phyloP scores from a whole-genome alignment of 2,888 invertebrate species.

The Apeira syringaria region DNA sequence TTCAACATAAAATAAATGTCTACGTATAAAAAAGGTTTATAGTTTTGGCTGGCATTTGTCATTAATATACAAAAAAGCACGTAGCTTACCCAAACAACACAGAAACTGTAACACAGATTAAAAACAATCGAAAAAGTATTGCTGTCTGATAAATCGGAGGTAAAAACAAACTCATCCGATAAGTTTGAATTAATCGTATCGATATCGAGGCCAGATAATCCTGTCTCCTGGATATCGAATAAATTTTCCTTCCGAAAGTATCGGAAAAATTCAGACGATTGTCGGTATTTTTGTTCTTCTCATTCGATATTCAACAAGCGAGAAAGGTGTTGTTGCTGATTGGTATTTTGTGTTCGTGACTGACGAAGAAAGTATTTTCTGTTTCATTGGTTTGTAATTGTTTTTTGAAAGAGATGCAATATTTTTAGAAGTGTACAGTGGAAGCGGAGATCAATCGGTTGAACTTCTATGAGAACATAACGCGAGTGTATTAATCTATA shows the following conservation, averaged over 20 bases:
- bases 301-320: conserved; percentile 36
- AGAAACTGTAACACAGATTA: neutral
- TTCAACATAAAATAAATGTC: no score
- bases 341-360: conserved; percentile 38
- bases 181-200: conserved; percentile 65
- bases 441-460: conserved; percentile 39
- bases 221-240: conserved; percentile 74
- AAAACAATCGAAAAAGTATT: conserved; percentile 15
- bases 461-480: conserved; percentile 59
- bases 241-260: conserved; percentile 61
- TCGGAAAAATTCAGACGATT: conserved; percentile 54
- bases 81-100: conserved; percentile 18
- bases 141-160: conserved; percentile 53
- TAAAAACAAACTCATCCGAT: conserved; percentile 61
- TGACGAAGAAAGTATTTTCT: conserved; percentile 17
- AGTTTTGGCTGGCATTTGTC: no score
- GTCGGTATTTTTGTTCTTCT: conserved; percentile 34
- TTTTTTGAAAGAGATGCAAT: no score
- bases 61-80: conserved; percentile 30
- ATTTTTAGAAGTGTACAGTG: conserved; percentile 35
- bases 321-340: conserved; percentile 25
- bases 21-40: no score
- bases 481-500: conserved; percentile 34
- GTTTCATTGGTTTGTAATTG: no score
- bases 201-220: conserved; percentile 72